These are phyloP conservation scores for Tapera naevia DNA, from an alignment of 2,797 vertebrate species.

Conservation along the genomic window DNA sequence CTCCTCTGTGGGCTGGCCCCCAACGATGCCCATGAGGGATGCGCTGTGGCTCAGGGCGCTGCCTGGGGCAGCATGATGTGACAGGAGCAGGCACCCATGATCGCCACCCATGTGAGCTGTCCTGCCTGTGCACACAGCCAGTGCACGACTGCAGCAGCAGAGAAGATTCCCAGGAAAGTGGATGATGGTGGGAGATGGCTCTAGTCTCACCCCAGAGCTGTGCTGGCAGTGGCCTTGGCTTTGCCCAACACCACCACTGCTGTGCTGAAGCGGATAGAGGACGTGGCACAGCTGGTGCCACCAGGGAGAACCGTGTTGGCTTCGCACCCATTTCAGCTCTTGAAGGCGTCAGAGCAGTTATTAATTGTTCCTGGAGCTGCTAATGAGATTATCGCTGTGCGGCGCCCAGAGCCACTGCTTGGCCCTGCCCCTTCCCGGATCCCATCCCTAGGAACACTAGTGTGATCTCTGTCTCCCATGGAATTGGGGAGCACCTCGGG, in stretches of 20 bases:
- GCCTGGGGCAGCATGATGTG: rapidly evolving
- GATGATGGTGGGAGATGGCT: background rate
- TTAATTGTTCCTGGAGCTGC: constrained; percentile 75
- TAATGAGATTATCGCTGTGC: constrained; percentile 73
- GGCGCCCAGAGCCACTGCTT: background rate
- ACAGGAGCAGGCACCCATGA: rapidly evolving
- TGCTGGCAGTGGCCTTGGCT: rapidly evolving
- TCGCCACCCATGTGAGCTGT: rapidly evolving
- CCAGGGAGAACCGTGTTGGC: background rate
- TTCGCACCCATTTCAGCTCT: constrained; percentile 55
- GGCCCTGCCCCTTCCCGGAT: background rate
- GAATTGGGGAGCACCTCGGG: background rate
- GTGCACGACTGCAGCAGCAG: rapidly evolving
- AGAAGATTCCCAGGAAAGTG: background rate
- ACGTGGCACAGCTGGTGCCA: background rate
- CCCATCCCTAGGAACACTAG: background rate
- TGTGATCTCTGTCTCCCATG: rapidly evolving
- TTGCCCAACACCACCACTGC: background rate
- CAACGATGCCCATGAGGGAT: background rate
- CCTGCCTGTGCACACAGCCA: rapidly evolving
- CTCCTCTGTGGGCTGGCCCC: background rate
- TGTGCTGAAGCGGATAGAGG: rapidly evolving
- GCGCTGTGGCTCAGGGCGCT: rapidly evolving
- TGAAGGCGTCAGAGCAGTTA: constrained; percentile 70
- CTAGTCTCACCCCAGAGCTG: rapidly evolving